phyloP scores from a whole-genome alignment of 2,888 invertebrate genomes.

The Oscheius sp. region DNA sequence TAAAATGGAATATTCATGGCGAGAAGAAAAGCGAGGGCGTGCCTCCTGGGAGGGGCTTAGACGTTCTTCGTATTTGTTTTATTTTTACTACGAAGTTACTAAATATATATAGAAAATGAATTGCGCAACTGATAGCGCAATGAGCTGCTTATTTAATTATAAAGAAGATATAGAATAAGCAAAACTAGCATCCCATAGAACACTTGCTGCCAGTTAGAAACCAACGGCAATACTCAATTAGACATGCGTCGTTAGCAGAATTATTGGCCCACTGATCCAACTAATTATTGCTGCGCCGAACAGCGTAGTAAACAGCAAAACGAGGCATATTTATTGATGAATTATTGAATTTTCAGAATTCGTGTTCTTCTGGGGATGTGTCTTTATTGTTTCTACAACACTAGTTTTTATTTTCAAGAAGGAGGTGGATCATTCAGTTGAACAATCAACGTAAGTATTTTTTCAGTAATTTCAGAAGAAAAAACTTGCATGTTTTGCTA shows the following conservation, averaged over 20 bases:
- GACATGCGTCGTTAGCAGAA: conserved; percentile 4
- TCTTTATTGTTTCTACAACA: conserved; percentile 89
- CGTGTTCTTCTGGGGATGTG: conserved; percentile 91
- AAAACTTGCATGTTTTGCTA: conserved; percentile 69
- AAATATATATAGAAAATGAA: no score
- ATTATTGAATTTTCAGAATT: conserved; percentile 77
- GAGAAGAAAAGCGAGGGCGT: conserved; percentile 7
- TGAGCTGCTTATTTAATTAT: no score
- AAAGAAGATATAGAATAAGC: no score
- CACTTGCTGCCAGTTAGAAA: no score
- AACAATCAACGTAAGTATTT: conserved; percentile 31
- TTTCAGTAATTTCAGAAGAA: not conserved
- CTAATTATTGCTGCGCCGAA: not conserved
- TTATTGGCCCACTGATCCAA: not conserved
- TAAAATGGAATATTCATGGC: conserved; percentile 26
- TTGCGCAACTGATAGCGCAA: no score
- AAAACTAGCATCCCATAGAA: no score
- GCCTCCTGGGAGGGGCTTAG: conserved; percentile 12
- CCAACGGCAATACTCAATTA: not conserved
- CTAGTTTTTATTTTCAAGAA: conserved; percentile 87
- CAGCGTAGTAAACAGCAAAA: not conserved
- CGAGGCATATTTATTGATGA: not conserved
- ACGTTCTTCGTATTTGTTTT: not conserved
- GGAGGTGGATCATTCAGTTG: conserved; percentile 76
- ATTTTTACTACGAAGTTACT: no score